Percentiles rank a stretch among this genome's conserved stretches.
phyloP scores from a whole-genome alignment of 2,888 invertebrate genomes.

The Metalampra italica region DNA sequence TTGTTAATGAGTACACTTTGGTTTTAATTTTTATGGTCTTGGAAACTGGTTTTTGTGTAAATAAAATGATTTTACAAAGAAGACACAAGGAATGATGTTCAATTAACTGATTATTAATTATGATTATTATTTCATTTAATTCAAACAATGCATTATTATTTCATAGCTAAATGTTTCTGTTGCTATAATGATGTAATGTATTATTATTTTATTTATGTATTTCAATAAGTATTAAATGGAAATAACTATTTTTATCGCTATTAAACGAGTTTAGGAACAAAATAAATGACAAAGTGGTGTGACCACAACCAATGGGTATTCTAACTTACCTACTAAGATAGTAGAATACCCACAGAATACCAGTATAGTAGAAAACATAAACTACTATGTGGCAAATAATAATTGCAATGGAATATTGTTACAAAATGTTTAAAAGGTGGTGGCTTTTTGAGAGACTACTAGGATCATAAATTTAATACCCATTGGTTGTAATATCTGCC shows the following conservation, averaged over 20 bases:
- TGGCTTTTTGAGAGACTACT: too few relatives aligned
- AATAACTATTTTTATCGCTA: conserved; percentile 40
- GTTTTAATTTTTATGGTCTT: background rate
- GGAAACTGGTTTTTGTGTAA: background rate
- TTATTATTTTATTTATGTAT: conserved; percentile 57
- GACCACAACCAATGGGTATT: conserved; percentile 42
- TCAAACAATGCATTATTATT: conserved; percentile 30
- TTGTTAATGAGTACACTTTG: background rate
- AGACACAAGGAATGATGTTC: conserved; percentile 2
- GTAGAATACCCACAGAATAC: background rate
- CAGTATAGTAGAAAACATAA: conserved; percentile 1
- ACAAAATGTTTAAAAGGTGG: too few relatives aligned
- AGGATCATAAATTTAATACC: conserved; percentile 22
- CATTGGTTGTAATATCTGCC: conserved; percentile 39
- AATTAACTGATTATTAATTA: conserved; percentile 6
- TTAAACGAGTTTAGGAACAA: conserved; percentile 35
- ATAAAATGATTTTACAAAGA: background rate
- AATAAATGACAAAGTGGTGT: conserved; percentile 32
- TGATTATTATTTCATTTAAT: conserved; percentile 1
- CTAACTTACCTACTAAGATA: conserved; percentile 5
- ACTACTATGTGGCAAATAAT: too few relatives aligned
- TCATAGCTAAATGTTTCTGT: conserved; percentile 29
- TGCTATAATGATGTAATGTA: conserved; percentile 43
- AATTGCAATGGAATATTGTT: too few relatives aligned
- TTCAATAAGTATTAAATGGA: conserved; percentile 50